Percentiles rank a stretch among this genome's conserved stretches.
phyloP scores from a whole-genome alignment of 1,140 invertebrate species.

The Trypoxylus dichotomus region DNA sequence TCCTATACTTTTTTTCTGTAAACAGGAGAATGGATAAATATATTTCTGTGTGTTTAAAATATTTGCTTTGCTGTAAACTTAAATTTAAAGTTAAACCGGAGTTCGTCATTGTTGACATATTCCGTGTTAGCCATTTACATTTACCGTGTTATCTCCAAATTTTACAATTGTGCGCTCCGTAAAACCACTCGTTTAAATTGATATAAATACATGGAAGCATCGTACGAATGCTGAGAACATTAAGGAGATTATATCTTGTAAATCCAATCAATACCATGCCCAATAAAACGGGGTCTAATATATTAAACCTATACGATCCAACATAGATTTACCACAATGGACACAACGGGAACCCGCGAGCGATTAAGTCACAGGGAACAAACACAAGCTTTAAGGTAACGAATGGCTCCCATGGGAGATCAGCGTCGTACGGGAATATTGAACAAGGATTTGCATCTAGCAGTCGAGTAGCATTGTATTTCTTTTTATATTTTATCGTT shows the following conservation, averaged over 20 bases:
- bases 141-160: background rate
- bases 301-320: background rate
- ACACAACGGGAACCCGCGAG: background rate
- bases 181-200: background rate
- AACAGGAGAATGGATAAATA: too few species aligned
- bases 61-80: too few species aligned
- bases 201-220: background rate
- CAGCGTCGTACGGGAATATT: background rate
- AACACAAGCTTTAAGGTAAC: conserved; percentile 17
- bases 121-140: background rate
- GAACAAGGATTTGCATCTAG: conserved; percentile 4
- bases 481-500: background rate
- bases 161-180: background rate
- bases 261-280: background rate
- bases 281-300: background rate
- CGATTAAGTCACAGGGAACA: conserved; percentile 9
- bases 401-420: background rate
- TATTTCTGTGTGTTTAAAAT: too few species aligned
- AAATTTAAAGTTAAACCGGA: background rate
- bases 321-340: conserved; percentile 4
- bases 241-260: background rate
- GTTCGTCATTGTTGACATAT: background rate
- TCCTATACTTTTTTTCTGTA: too few species aligned
- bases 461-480: background rate
- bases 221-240: background rate